Evolutionary conservation across 1,140 invertebrate species (phyloP).

Genomic region (Ostrea denselamellosa): DNA sequence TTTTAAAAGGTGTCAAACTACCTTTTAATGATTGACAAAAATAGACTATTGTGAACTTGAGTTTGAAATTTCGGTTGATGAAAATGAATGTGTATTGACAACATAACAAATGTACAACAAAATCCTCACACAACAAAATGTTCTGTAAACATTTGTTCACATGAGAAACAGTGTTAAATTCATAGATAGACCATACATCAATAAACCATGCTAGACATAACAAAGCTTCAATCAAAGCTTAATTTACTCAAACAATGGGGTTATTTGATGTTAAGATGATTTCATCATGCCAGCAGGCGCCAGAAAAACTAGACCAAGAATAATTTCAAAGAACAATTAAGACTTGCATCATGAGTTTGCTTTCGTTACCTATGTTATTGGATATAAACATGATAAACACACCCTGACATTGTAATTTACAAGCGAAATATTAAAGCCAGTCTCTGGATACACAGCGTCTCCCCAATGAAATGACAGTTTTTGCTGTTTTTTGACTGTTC

Average conservation of each 20-base stretch:
- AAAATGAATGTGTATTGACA: conserved; percentile 5
- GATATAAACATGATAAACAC: too few species aligned
- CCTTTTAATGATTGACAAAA: too few species aligned
- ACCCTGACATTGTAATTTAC: too few species aligned
- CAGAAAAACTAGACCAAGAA: not conserved
- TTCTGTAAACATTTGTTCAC: not conserved
- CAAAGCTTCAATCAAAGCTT: not conserved
- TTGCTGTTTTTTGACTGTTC: not conserved
- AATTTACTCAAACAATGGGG: not conserved
- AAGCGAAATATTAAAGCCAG: too few species aligned
- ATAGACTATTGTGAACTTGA: not conserved
- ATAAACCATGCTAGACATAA: not conserved
- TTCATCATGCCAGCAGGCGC: not conserved
- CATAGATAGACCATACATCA: not conserved
- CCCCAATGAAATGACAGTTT: not conserved
- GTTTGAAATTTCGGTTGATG: not conserved
- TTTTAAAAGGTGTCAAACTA: not conserved
- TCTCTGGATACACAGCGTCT: too few species aligned
- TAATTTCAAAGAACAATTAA: not conserved
- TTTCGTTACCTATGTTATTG: too few species aligned
- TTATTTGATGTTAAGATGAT: not conserved
- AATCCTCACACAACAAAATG: not conserved
- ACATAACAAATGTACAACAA: conserved; percentile 36
- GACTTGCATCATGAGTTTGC: too few species aligned
- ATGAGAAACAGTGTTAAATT: not conserved